A percentile compares a stretch with the other conserved stretches of the same genome.
phyloP scores from a whole-genome alignment of 37 sponge, comb jelly and placozoan species.

The Halichondria panicea region DNA sequence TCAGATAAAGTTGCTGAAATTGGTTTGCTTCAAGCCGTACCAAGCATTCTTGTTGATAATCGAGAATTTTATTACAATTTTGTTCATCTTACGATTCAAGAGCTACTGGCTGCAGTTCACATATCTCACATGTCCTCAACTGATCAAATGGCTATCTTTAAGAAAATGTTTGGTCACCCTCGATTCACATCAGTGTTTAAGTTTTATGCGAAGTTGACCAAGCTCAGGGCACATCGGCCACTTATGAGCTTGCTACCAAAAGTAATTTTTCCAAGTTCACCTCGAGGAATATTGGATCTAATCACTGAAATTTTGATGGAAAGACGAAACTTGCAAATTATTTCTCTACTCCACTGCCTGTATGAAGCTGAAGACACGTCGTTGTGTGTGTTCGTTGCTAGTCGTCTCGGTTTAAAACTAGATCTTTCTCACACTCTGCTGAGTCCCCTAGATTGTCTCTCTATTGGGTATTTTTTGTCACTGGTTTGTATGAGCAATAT shows the following conservation, averaged over 20 bases:
- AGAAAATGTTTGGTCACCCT: not conserved
- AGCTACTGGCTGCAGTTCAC: conserved; percentile 4
- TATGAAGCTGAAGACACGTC: not conserved
- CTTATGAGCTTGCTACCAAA: not conserved
- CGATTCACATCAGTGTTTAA: not conserved
- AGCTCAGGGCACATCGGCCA: not conserved
- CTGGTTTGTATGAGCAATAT: not conserved
- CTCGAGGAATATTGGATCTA: not conserved
- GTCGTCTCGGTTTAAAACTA: not conserved
- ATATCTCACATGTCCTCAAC: not conserved
- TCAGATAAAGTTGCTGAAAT: no score
- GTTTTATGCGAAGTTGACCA: conserved; percentile 5
- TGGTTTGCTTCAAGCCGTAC: no score
- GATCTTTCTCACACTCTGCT: not conserved
- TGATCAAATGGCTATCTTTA: not conserved
- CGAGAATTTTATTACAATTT: not conserved
- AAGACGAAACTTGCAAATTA: not conserved
- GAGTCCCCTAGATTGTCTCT: conserved; percentile 3
- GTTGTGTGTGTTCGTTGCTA: not conserved
- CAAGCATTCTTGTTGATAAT: no score
- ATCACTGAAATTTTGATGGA: not conserved
- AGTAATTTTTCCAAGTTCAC: not conserved
- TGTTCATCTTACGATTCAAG: conserved; percentile 4
- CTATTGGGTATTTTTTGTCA: not conserved
- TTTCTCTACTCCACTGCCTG: conserved; percentile 1